These are phyloP conservation scores for Asteroscopus sphinx DNA, from an alignment of 2,888 invertebrate species.

Conservation along the genomic window DNA sequence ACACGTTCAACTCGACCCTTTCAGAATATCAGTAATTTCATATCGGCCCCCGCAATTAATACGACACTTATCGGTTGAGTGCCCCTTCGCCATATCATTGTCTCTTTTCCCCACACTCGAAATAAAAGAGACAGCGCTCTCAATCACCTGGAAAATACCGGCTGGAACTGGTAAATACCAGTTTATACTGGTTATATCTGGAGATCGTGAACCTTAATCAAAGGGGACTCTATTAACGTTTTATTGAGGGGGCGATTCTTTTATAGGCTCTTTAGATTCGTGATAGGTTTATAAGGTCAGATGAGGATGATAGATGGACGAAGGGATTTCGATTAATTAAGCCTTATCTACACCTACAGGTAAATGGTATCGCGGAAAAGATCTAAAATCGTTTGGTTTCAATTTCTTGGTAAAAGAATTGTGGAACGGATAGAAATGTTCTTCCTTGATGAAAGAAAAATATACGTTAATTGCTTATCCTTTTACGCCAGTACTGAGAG, in stretches of 20 bases:
- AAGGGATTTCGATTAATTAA: slow-evolving; percentile 28
- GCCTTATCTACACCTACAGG: slow-evolving; percentile 3
- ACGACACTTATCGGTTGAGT: slow-evolving; percentile 39
- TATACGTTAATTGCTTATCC: slow-evolving; percentile 19
- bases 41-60: slow-evolving; percentile 50
- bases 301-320: slow-evolving; percentile 25
- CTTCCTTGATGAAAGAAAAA: slow-evolving; percentile 35
- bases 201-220: slow-evolving; percentile 46
- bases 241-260: slow-evolving; percentile 47
- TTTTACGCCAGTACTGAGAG: not conserved
- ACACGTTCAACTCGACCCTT: slow-evolving; percentile 26
- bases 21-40: slow-evolving; percentile 43
- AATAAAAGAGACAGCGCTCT: slow-evolving; percentile 27
- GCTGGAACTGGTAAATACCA: slow-evolving; percentile 38
- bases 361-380: slow-evolving; percentile 3
- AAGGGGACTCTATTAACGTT: slow-evolving; percentile 44
- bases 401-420: slow-evolving; percentile 26
- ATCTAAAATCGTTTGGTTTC: slow-evolving; percentile 21
- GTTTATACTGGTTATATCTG: slow-evolving; percentile 43
- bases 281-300: slow-evolving; percentile 33
- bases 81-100: slow-evolving; percentile 19
- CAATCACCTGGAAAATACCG: slow-evolving; percentile 47
- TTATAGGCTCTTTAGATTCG: slow-evolving; percentile 36
- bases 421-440: slow-evolving; percentile 1
- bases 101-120: slow-evolving; percentile 24